These are phyloP conservation scores for Colletes latitarsis DNA, from an alignment of 1,140 invertebrate species.

Conservation along the genomic window DNA sequence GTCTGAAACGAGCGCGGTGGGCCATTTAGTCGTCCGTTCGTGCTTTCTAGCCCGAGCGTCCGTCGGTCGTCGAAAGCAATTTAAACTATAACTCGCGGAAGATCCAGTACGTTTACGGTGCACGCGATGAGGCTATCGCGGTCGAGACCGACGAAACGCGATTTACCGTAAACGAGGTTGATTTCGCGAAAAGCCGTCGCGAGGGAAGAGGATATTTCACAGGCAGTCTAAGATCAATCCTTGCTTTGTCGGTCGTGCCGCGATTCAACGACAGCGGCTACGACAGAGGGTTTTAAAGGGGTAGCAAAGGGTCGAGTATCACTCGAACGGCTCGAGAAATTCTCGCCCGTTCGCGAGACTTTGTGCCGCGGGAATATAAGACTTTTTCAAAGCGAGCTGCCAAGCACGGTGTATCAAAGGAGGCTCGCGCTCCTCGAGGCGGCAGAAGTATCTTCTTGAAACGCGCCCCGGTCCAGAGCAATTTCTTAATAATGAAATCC, in stretches of 20 bases:
- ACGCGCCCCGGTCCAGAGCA: not conserved
- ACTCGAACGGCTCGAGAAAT: slow-evolving; percentile 17
- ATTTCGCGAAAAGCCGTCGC: not conserved
- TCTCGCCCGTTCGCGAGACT: slow-evolving; percentile 1
- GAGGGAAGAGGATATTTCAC: not conserved
- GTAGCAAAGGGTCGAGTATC: not conserved
- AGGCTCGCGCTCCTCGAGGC: not conserved
- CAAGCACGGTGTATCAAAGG: not conserved
- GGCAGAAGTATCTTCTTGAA: not conserved
- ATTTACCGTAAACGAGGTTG: slow-evolving; percentile 3
- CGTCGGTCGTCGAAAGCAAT: no score
- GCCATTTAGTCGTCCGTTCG: no score
- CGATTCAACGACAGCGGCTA: not conserved
- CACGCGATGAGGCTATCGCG: not conserved
- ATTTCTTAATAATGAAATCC: slow-evolving; percentile 41
- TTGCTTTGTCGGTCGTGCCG: not conserved
- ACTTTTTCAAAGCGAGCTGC: slow-evolving; percentile 9
- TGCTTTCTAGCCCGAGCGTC: no score
- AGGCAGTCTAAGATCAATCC: slow-evolving; percentile 1
- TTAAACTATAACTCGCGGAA: no score
- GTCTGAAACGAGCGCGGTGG: no score
- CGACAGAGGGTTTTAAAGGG: not conserved
- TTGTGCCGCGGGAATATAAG: not conserved
- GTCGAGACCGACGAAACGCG: no score
- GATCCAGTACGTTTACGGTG: no score